A percentile compares a stretch with the other conserved stretches of the same genome.
Evolutionary conservation across 2,888 invertebrate species (phyloP).

Genomic region (Sphecodes monilicornis): DNA sequence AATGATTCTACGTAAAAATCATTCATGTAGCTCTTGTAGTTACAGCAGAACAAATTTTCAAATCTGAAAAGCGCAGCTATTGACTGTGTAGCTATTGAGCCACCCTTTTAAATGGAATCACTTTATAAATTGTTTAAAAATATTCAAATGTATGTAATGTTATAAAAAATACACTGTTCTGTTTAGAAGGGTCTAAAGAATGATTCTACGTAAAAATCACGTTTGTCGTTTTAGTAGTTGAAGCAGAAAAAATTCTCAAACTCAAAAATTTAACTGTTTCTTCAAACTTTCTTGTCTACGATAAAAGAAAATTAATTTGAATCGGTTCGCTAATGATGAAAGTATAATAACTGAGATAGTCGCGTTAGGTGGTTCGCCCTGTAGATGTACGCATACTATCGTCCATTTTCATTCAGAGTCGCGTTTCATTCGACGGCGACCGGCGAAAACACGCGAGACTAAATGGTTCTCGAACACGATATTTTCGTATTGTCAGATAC

Average conservation of each 20-base stretch:
- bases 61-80: too few relatives aligned
- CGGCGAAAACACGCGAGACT: neutral
- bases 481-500: conserved; percentile 35
- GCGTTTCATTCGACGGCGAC: neutral
- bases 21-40: too few relatives aligned
- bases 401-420: neutral
- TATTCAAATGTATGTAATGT: neutral
- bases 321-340: too few relatives aligned
- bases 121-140: neutral
- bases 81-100: too few relatives aligned
- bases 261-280: neutral
- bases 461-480: neutral
- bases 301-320: neutral
- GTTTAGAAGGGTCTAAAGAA: too few relatives aligned
- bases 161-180: neutral
- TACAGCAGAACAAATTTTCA: too few relatives aligned
- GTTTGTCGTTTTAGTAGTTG: too few relatives aligned
- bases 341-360: too few relatives aligned
- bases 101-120: too few relatives aligned
- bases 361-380: neutral
- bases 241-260: neutral
- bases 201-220: too few relatives aligned
- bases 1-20: too few relatives aligned
- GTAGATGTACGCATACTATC: neutral
- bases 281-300: neutral